Conservation (phyloP, 2,797 vertebrate species). For the Poecilia velifera region DNA sequence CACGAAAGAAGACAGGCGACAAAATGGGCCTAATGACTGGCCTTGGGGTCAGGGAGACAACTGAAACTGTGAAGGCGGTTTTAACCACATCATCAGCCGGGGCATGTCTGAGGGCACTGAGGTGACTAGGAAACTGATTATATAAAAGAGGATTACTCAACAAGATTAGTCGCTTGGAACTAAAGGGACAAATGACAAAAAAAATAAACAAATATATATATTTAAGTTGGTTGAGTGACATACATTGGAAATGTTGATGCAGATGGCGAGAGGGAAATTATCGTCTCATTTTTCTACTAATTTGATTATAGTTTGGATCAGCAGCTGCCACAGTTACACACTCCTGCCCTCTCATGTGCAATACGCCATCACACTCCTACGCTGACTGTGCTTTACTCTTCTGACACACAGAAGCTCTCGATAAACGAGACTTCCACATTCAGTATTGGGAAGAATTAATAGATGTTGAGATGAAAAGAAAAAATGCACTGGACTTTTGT, state of each 20-base stretch:
- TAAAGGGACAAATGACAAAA: conserved; percentile 6
- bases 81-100: conserved; percentile 51
- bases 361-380: conserved; percentile 10
- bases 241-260: conserved; percentile 2
- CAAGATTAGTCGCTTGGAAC: conserved; percentile 19
- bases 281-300: background rate
- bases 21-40: conserved; percentile 75
- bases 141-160: conserved; percentile 35
- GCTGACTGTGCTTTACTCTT: conserved; percentile 32
- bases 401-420: conserved; percentile 19
- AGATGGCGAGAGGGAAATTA: background rate
- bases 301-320: conserved; percentile 25
- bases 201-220: too few species aligned
- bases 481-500: background rate
- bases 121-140: conserved; percentile 42
- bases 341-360: conserved; percentile 11
- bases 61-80: conserved; percentile 39
- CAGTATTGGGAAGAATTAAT: background rate
- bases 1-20: conserved; percentile 62
- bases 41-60: conserved; percentile 46
- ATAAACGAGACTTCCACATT: conserved; percentile 18
- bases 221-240: conserved; percentile 1
- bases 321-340: conserved; percentile 14
- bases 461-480: background rate
- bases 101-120: conserved; percentile 28